A percentile compares a stretch with the other conserved stretches of the same genome.
Conservation (phyloP, 2,888 invertebrate species). For the Gastracanthus pulcherrimus region DNA sequence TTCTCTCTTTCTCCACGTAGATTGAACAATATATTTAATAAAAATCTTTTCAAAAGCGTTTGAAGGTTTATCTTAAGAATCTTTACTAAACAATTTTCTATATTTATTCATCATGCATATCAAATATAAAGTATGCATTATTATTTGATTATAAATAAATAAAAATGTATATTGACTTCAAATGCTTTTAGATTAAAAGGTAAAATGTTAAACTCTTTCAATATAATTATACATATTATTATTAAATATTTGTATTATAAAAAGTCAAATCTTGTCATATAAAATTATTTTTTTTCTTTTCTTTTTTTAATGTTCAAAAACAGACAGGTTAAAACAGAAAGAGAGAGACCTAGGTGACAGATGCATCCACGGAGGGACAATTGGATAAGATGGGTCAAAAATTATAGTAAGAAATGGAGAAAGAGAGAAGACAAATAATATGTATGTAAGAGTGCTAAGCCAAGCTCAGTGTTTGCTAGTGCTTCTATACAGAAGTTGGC, state of each 20-base stretch:
- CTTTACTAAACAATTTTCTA: too few relatives aligned
- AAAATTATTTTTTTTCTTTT: slow-evolving; percentile 37
- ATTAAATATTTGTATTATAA: not conserved
- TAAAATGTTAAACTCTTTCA: not conserved
- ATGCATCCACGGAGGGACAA: slow-evolving; percentile 50
- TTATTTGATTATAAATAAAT: too few relatives aligned
- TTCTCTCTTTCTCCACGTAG: slow-evolving; percentile 44
- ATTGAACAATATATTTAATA: slow-evolving; percentile 9
- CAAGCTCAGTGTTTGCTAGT: slow-evolving; percentile 73
- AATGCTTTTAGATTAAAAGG: slow-evolving; percentile 1
- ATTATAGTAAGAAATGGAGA: slow-evolving; percentile 35
- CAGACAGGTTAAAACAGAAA: slow-evolving; percentile 49
- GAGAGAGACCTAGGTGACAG: slow-evolving; percentile 42
- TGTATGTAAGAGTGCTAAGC: slow-evolving; percentile 70
- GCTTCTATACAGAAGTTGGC: slow-evolving; percentile 64
- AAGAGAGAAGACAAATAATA: slow-evolving; percentile 60
- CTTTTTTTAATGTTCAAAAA: slow-evolving; percentile 32
- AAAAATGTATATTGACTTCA: not conserved
- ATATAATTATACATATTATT: not conserved
- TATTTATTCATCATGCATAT: too few relatives aligned
- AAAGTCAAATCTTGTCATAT: not conserved
- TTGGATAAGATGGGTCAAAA: slow-evolving; percentile 30
- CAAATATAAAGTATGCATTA: too few relatives aligned
- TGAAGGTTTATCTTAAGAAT: not conserved
- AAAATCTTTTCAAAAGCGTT: slow-evolving; percentile 1